Conservation (phyloP, 2,888 invertebrate genomes). For the Nephrotoma guestfalica region DNA sequence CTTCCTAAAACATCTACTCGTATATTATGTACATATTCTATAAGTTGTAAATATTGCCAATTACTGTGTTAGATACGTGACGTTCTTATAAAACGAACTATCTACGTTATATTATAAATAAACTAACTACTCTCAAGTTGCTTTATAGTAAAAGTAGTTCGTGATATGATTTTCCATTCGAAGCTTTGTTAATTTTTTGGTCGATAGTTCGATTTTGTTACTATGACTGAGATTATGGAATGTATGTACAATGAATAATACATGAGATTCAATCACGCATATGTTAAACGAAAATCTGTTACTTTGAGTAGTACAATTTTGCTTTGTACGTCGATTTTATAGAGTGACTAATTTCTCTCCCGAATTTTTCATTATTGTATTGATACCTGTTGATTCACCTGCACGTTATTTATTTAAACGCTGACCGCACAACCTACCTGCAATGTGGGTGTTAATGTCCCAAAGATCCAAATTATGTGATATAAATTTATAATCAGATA, state of each 20-base stretch:
- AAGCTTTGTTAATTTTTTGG: neutral
- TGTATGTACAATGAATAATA: neutral
- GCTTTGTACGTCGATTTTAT: no score
- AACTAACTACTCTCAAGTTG: no score
- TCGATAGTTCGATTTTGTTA: neutral
- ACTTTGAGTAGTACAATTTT: no score
- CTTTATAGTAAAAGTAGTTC: neutral
- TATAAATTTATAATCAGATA: no score
- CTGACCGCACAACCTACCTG: no score
- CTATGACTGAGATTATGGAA: neutral
- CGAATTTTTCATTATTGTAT: no score
- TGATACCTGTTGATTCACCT: no score
- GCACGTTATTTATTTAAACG: no score
- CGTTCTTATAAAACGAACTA: neutral
- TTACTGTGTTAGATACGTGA: neutral
- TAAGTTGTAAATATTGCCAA: neutral
- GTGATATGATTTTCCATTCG: neutral
- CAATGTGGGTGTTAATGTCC: no score
- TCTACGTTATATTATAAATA: neutral
- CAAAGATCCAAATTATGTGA: no score
- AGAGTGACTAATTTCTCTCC: no score
- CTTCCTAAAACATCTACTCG: neutral
- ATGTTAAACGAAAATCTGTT: neutral
- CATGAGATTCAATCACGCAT: neutral
- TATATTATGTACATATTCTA: neutral